Base-by-base conservation (phyloP, 2,888 invertebrate genomes). In the Apamea epomidion region DNA sequence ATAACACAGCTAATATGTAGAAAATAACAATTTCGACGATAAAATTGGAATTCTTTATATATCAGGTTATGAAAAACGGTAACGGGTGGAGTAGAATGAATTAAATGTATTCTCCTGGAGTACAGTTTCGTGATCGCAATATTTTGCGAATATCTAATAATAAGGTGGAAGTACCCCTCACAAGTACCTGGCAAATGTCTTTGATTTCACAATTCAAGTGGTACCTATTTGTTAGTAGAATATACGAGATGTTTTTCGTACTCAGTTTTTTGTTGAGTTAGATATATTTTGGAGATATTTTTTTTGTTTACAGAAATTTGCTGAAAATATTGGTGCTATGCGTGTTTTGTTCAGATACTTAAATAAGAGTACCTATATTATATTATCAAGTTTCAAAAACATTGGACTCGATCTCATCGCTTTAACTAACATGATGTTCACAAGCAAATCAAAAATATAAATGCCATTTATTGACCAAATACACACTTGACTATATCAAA, bases 21-120 rank as follows among this genome's bases (percentile, higher is more conserved):
- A 88, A 85, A 85, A 87, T 85, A 90, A 89, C 85, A 83, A 82
- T 86, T 82, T 76, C 74, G 81, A 78, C 82, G 85, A 86, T 87
- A 80, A 90, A 83, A 89, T 89, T 83, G 84, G 89, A 85, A 87
- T 90, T 90, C 89, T 78, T 89, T 86, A 76, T 80, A 82, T 82
- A 90, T 75, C 68, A 87, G 68, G 90, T 89, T 89, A 83, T 89
- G 89, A 90, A 85, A 88, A 85, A 90, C 88, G 85, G 90, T 89
- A 87, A 87, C 85, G 88, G 78, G 65, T 87, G 82, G 83, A 85
- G 78, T 68, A 58, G 83, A 89, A 89, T 85, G 87, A 89, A 90
- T 90, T 90, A 75, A 89, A 90, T 90, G 89, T 90, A 85, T 88
- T 90, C 81, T 83, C 79, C 32, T 58, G 80, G 74, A 82, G 81